Conservation (phyloP, 2,797 vertebrate genomes). For the Premnoplex brunnescens region DNA sequence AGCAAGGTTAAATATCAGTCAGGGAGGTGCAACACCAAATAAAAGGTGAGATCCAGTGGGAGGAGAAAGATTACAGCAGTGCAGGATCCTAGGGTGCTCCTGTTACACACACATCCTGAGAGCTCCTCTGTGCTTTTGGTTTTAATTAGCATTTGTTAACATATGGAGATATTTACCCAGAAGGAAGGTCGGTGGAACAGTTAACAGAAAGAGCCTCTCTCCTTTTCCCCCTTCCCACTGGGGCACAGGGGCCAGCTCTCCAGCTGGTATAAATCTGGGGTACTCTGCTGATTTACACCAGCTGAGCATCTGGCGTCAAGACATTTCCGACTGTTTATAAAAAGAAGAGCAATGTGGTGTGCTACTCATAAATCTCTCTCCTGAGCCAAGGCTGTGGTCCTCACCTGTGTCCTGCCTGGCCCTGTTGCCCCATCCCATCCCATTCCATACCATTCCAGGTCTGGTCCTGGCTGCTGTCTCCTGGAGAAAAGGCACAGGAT, state of each 20-base stretch:
- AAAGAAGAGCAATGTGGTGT: not conserved
- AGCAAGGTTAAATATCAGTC: constrained; percentile 30
- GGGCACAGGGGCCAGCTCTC: not conserved
- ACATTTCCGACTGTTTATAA: constrained; percentile 27
- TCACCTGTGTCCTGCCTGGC: not conserved
- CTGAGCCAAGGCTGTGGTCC: not conserved
- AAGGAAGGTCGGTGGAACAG: constrained; percentile 37
- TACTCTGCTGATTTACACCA: constrained; percentile 52
- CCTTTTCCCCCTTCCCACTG: constrained; percentile 14
- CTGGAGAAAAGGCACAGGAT: not conserved
- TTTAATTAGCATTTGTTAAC: constrained; percentile 67
- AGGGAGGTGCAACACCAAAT: constrained; percentile 22
- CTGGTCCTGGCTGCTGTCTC: not conserved
- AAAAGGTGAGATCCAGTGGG: constrained; percentile 43
- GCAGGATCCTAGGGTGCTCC: constrained; percentile 35
- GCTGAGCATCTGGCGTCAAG: constrained; percentile 61
- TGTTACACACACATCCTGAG: constrained; percentile 31
- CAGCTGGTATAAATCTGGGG: constrained; percentile 60
- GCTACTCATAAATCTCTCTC: not conserved
- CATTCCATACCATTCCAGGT: too few species aligned
- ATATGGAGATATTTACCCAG: constrained; percentile 64
- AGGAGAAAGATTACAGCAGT: constrained; percentile 27
- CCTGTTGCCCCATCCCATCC: fast-evolving
- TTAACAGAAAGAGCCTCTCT: constrained; percentile 48
- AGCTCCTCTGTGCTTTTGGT: constrained; percentile 47